Evolutionary conservation across 2,113 vertebrate genomes (phyloP).

Genomic region (Festucalex cinctus): DNA sequence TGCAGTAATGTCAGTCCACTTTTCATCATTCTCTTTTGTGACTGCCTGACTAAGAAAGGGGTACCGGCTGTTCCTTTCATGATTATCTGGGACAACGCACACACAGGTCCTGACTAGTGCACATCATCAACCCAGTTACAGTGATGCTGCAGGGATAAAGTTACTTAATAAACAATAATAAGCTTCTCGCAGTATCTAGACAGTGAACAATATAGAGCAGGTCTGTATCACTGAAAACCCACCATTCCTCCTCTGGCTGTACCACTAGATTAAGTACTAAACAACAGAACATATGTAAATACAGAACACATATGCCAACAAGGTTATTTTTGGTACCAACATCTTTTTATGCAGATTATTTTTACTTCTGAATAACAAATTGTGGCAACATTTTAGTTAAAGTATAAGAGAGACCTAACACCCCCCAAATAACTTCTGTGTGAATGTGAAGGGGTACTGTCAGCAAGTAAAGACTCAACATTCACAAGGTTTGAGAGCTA

Average conservation of each 20-base stretch:
- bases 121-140: constrained; percentile 16
- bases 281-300: not conserved
- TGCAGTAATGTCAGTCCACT: constrained; percentile 32
- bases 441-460: constrained; percentile 32
- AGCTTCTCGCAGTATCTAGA: constrained; percentile 21
- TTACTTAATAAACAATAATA: constrained; percentile 32
- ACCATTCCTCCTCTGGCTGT: not conserved
- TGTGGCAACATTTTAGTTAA: constrained; percentile 32
- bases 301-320: not conserved
- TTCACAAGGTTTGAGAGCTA: constrained; percentile 37
- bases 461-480: constrained; percentile 20
- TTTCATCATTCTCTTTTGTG: not conserved
- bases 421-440: constrained; percentile 32
- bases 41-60: not conserved
- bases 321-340: not conserved
- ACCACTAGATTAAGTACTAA: not conserved
- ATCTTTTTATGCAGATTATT: not conserved
- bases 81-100: constrained; percentile 22
- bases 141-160: constrained; percentile 20
- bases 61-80: not conserved
- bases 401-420: constrained; percentile 22
- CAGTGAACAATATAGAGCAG: constrained; percentile 12
- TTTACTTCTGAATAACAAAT: constrained; percentile 8
- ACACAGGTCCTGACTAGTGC: not conserved
- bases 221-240: not conserved